Conservation (phyloP, 2,113 vertebrate species). For the Mobula hypostoma region DNA sequence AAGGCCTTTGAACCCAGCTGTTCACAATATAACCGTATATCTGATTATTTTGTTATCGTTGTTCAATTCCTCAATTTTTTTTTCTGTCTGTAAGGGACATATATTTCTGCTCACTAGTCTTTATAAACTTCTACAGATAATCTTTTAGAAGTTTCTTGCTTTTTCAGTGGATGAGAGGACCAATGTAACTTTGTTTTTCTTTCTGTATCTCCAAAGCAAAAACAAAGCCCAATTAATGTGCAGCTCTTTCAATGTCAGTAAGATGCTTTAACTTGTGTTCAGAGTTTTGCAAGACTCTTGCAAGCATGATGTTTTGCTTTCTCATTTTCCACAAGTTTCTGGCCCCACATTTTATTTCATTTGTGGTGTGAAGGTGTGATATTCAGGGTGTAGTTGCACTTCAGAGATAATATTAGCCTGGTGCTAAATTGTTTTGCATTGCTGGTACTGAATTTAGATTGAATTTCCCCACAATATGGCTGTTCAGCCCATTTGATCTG, state of each 20-base stretch:
- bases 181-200: neutral
- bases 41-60: too few relatives aligned
- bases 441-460: neutral
- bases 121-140: too few relatives aligned
- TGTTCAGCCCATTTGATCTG: neutral
- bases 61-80: too few relatives aligned
- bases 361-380: neutral
- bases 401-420: neutral
- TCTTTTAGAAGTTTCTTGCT: too few relatives aligned
- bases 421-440: neutral
- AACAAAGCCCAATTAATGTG: neutral
- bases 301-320: neutral
- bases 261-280: neutral
- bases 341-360: neutral
- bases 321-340: neutral
- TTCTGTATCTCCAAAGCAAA: neutral
- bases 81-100: too few relatives aligned
- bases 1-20: too few relatives aligned
- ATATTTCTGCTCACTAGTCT: too few relatives aligned
- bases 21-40: too few relatives aligned
- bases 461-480: neutral
- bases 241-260: neutral
- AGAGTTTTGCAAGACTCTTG: neutral
- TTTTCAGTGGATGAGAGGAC: neutral
- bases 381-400: neutral